Evolutionary conservation across 1,140 invertebrate species (phyloP), one percentile per base, ranked within the genome.

Genomic region (Microplitis demolitor): DNA sequence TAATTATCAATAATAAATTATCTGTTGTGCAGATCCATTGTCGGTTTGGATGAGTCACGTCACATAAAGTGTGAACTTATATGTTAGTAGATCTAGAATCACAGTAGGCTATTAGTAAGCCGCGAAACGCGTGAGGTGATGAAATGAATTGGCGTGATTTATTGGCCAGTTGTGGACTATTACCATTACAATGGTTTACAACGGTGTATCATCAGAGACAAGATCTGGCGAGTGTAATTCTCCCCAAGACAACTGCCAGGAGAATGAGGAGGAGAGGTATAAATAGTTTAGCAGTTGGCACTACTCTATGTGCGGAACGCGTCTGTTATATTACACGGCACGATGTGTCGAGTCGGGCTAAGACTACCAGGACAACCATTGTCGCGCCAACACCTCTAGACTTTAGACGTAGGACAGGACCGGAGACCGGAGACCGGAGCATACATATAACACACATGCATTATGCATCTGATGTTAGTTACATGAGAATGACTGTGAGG

Each of bases 381-480:
- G 69, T 71, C 69, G 33, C 45, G 11, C 35, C 60, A 64, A 69
- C 72, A 73, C 66, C 72, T 69, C 35, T 50, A 24, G 61, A 33
- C 31, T 71, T 35, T 6, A 11, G 39, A 45, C 39, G 24, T 24
- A 45, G 39, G 11, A 45, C 39, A 45, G 39, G 6, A 45, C 11
- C 6, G 39, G 3, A 6, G 2, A 39, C 5, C 37, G 6, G 35
- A 56, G 51, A 54, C 61, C 39, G 24, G n/a, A n/a, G 63, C 13
- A 58, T 39, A 35, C 24, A 45, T 6, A 6, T 9, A 45, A 16
- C 16, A 77, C 75, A 68, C 77, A 82, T 82, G 81, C 76, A 82
- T 82, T 79, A 82, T 81, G 76, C 81, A 82, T 82, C 80, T 82
- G 78, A 82, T 82, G 80, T 82, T 82, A 79, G 81, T 79, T 81